Evolutionary conservation across 2,797 vertebrate genomes (phyloP).

Genomic region (Acanthornis magna): DNA sequence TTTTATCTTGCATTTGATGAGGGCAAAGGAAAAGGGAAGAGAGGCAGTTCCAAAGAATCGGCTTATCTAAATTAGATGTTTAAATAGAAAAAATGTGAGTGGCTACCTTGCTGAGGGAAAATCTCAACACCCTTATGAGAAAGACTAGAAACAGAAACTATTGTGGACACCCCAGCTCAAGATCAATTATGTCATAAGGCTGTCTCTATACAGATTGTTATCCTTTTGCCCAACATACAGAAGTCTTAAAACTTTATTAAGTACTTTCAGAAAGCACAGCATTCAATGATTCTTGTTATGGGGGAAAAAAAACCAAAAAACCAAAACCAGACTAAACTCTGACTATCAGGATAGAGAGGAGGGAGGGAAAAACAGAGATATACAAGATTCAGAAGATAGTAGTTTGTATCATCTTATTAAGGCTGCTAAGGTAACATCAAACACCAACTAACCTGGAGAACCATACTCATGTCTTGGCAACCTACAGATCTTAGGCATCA

Average conservation of each 20-base stretch:
- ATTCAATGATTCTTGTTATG: background rate
- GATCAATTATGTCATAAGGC: background rate
- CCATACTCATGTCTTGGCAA: constrained; percentile 84
- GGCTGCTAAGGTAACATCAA: background rate
- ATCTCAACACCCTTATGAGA: background rate
- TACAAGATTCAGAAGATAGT: background rate
- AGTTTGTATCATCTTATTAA: background rate
- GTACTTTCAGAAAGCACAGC: background rate
- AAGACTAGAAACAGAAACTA: background rate
- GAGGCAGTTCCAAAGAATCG: background rate
- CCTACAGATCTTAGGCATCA: constrained; percentile 87
- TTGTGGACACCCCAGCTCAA: background rate
- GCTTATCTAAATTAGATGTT: background rate
- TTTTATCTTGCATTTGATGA: background rate
- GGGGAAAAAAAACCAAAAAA: background rate
- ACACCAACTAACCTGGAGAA: constrained; percentile 78
- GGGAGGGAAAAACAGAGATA: background rate
- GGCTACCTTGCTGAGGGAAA: background rate
- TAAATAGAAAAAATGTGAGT: background rate
- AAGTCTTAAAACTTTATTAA: background rate
- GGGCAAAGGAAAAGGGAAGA: background rate
- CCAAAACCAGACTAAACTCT: background rate
- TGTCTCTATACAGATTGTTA: background rate
- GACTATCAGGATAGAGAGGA: background rate
- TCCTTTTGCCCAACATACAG: background rate